These are phyloP conservation scores for Acrossocheilus fasciatus DNA, from an alignment of 2,797 vertebrate species.

Conservation along the genomic window DNA sequence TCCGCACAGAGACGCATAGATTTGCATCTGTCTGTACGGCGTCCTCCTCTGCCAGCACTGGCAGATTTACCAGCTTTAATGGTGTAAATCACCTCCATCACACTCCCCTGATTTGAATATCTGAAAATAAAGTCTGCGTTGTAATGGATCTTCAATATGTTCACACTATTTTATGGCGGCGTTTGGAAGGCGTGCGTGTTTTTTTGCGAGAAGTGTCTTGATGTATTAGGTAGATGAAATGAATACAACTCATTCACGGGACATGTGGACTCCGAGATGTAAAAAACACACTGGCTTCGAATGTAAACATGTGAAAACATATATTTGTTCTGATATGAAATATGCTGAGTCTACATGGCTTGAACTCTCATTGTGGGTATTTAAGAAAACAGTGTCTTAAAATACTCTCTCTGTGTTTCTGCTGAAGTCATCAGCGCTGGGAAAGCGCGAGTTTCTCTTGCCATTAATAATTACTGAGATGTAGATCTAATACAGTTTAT, in stretches of 20 bases:
- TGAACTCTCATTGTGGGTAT: slow-evolving; percentile 58
- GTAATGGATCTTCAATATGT: slow-evolving; percentile 61
- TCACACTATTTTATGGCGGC: slow-evolving; percentile 50
- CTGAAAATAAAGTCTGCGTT: slow-evolving; percentile 51
- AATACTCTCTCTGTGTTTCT: slow-evolving; percentile 43
- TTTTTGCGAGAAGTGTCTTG: slow-evolving; percentile 48
- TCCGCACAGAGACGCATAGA: slow-evolving; percentile 48
- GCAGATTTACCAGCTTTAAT: slow-evolving; percentile 63
- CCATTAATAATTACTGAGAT: slow-evolving; percentile 52
- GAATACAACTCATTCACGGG: slow-evolving; percentile 48
- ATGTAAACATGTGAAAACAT: slow-evolving; percentile 59
- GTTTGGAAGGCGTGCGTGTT: slow-evolving; percentile 48
- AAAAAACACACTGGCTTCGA: slow-evolving; percentile 51
- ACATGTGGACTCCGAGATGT: slow-evolving; percentile 43
- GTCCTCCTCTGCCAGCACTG: slow-evolving; percentile 57
- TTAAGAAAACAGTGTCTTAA: slow-evolving; percentile 57
- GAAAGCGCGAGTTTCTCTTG: slow-evolving; percentile 22
- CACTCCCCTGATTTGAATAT: slow-evolving; percentile 61
- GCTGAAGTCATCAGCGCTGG: slow-evolving; percentile 57
- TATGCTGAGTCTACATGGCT: slow-evolving; percentile 53
- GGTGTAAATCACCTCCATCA: slow-evolving; percentile 59
- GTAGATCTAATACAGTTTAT: slow-evolving; percentile 28
- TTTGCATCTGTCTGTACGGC: slow-evolving; percentile 46
- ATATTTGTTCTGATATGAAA: slow-evolving; percentile 63
- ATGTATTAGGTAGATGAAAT: slow-evolving; percentile 54